Percentiles rank a stretch among this genome's conserved stretches.
Evolutionary conservation across 2,797 vertebrate species (phyloP).

Genomic region (Chelidonichthys spinosus): DNA sequence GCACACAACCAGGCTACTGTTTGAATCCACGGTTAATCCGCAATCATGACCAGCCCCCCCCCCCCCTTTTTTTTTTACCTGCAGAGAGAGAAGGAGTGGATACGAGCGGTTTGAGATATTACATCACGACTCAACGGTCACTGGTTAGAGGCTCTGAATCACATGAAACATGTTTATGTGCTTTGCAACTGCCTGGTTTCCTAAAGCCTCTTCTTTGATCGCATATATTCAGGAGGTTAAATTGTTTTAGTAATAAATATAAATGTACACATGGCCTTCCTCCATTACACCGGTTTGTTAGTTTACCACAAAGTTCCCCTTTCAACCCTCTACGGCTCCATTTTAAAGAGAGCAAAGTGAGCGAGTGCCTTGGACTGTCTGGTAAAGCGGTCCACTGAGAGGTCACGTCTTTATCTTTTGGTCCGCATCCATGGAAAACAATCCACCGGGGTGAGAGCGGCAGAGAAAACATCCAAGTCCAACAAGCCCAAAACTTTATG

Average conservation of each 20-base stretch:
- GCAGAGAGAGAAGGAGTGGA: slow-evolving; percentile 29
- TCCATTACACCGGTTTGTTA: slow-evolving; percentile 24
- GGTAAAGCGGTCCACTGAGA: slow-evolving; percentile 46
- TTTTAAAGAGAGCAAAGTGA: slow-evolving; percentile 50
- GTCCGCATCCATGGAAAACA: slow-evolving; percentile 79
- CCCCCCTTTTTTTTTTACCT: slow-evolving; percentile 23
- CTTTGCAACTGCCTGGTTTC: slow-evolving; percentile 11
- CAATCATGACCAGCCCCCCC: slow-evolving; percentile 38
- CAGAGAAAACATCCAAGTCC: slow-evolving; percentile 62
- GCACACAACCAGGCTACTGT: slow-evolving; percentile 80
- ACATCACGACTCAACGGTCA: slow-evolving; percentile 61
- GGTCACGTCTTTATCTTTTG: slow-evolving; percentile 81
- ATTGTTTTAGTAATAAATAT: slow-evolving; percentile 10
- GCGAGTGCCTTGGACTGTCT: slow-evolving; percentile 50
- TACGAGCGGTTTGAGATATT: slow-evolving; percentile 57
- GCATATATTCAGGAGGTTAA: neutral
- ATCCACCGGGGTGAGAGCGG: slow-evolving; percentile 58
- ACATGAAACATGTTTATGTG: neutral
- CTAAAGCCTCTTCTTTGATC: neutral
- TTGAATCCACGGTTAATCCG: slow-evolving; percentile 53
- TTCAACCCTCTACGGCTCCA: slow-evolving; percentile 33
- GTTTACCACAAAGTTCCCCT: slow-evolving; percentile 39
- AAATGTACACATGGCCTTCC: neutral
- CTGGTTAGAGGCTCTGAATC: slow-evolving; percentile 14
- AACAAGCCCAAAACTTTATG: slow-evolving; percentile 31